phyloP scores from a whole-genome alignment of 2,888 invertebrate species.

The Auanema sp. region DNA sequence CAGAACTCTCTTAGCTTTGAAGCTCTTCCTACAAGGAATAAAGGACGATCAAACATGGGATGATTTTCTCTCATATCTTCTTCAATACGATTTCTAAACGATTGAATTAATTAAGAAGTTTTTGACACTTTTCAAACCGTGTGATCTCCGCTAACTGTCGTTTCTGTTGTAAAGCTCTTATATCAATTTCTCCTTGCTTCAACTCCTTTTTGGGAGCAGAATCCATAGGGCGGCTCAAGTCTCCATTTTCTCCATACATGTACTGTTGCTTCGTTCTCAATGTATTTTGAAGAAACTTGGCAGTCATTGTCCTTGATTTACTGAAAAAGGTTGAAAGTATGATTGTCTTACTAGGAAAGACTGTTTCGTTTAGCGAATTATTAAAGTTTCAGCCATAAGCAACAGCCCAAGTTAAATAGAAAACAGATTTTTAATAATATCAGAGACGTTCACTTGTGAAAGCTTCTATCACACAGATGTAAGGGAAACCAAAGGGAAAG shows the following conservation, averaged over 20 bases:
- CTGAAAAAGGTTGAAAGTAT: slow-evolving; percentile 22
- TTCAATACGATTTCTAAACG: slow-evolving; percentile 72
- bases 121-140: no score
- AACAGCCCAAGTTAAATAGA: not conserved
- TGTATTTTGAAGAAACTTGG: slow-evolving; percentile 39
- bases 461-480: not conserved
- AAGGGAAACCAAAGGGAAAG: no score
- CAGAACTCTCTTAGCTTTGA: slow-evolving; percentile 83
- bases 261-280: slow-evolving; percentile 39
- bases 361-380: not conserved
- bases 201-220: slow-evolving; percentile 49
- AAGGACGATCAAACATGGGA: slow-evolving; percentile 95
- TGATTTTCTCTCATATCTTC: slow-evolving; percentile 98
- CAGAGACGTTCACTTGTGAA: not conserved
- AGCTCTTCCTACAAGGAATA: slow-evolving; percentile 89
- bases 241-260: slow-evolving; percentile 87
- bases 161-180: slow-evolving; percentile 83
- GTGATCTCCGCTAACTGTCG: slow-evolving; percentile 93
- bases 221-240: slow-evolving; percentile 70
- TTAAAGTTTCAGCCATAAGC: not conserved
- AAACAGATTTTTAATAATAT: not conserved
- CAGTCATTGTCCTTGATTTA: slow-evolving; percentile 46
- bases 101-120: not conserved
- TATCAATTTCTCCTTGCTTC: slow-evolving; percentile 61
- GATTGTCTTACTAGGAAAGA: not conserved